Conservation (phyloP, 1,140 invertebrate genomes). For the Drosophila guanche region DNA sequence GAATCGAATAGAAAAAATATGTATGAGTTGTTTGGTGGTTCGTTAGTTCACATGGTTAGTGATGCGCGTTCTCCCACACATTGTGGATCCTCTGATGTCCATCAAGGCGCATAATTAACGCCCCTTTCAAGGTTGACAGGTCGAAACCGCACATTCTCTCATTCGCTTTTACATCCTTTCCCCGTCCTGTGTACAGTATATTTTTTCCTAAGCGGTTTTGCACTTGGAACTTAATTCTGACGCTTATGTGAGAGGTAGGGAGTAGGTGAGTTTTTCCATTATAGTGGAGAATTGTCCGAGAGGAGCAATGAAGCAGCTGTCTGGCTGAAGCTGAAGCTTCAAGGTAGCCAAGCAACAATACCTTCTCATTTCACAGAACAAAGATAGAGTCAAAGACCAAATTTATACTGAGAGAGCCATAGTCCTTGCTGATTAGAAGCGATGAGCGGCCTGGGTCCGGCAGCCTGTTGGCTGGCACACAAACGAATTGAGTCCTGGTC, state of each 20-base stretch:
- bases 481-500: conserved; percentile 89
- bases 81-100: conserved; percentile 10
- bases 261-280: background rate
- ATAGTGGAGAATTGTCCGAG: background rate
- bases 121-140: conserved; percentile 28
- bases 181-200: conserved; percentile 18
- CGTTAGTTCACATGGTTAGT: conserved; percentile 25
- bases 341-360: conserved; percentile 29
- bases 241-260: conserved; percentile 11
- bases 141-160: conserved; percentile 41
- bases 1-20: too few relatives aligned
- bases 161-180: conserved; percentile 21
- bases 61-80: background rate
- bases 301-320: conserved; percentile 36
- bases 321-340: background rate
- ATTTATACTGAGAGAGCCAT: background rate
- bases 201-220: conserved; percentile 63
- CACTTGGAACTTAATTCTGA: conserved; percentile 6
- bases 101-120: conserved; percentile 52
- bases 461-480: conserved; percentile 88
- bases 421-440: conserved; percentile 10
- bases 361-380: background rate
- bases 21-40: background rate
- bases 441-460: conserved; percentile 88
- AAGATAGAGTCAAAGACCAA: conserved; percentile 10